phyloP scores from a whole-genome alignment of 2,113 vertebrate genomes.

The Gambusia affinis region DNA sequence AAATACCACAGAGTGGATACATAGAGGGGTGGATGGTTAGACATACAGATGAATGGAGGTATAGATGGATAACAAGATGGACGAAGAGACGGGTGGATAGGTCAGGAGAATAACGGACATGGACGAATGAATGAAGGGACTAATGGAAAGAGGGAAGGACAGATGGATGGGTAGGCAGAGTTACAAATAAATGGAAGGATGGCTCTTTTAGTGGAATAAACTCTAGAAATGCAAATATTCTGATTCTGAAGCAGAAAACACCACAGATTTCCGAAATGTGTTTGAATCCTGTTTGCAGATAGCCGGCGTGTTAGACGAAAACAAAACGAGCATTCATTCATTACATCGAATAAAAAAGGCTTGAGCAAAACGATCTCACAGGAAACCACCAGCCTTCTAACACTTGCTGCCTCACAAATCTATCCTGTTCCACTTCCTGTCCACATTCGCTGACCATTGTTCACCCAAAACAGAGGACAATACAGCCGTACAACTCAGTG shows the following conservation, averaged over 20 bases:
- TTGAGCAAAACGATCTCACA: conserved; percentile 22
- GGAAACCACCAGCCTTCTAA: conserved; percentile 38
- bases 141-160: background rate
- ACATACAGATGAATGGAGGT: no score
- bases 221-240: no score
- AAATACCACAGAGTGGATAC: background rate
- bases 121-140: no score
- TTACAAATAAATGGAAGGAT: background rate
- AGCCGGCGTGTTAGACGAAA: conserved; percentile 8
- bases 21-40: background rate
- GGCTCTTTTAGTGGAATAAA: background rate
- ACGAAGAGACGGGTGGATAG: no score
- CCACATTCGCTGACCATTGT: conserved; percentile 41
- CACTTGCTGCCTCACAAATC: conserved; percentile 14
- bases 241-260: no score
- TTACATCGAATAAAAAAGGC: background rate
- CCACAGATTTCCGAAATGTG: no score
- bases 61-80: no score
- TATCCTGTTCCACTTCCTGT: conserved; percentile 12
- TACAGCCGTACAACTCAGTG: conserved; percentile 5
- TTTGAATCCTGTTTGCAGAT: no score
- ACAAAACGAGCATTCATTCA: conserved; percentile 51
- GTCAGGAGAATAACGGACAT: no score
- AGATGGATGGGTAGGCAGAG: no score
- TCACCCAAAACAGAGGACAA: conserved; percentile 42